Evolutionary conservation across 2,888 invertebrate species (phyloP).

Genomic region (Bellardia pandia): DNA sequence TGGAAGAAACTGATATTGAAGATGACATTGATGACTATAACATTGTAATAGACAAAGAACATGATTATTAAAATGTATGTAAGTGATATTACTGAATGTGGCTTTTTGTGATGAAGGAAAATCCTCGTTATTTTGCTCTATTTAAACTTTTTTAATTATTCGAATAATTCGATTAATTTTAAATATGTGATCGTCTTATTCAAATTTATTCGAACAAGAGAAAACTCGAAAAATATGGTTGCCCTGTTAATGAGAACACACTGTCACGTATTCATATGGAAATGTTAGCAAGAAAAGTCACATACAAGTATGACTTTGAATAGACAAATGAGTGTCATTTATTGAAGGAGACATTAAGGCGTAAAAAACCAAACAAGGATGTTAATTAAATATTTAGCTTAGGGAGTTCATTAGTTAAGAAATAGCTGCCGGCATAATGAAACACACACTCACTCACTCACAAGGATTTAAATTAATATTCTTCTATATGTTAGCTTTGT

Average conservation of each 20-base stretch:
- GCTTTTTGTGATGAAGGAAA: no score
- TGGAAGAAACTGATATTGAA: no score
- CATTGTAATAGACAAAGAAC: no score
- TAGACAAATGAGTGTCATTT: conserved; percentile 64
- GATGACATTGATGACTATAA: no score
- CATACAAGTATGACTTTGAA: conserved; percentile 16
- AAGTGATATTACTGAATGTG: no score
- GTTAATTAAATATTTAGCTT: conserved; percentile 69
- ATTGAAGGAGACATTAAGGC: conserved; percentile 47
- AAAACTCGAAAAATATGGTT: no score
- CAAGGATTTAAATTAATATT: conserved; percentile 51
- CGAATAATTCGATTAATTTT: no score
- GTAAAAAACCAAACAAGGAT: conserved; percentile 45
- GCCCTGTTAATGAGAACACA: not conserved
- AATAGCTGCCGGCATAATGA: conserved; percentile 7
- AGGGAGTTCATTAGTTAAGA: conserved; percentile 57
- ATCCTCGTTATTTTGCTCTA: no score
- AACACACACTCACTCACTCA: not conserved
- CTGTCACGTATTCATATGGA: conserved; percentile 51
- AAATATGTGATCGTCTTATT: no score
- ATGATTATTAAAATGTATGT: no score
- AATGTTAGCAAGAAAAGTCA: not conserved
- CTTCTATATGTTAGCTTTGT: not conserved
- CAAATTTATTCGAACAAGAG: no score
- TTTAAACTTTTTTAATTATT: no score